phyloP scores from a whole-genome alignment of 2,113 vertebrate genomes.

The Aegithalos caudatus region DNA sequence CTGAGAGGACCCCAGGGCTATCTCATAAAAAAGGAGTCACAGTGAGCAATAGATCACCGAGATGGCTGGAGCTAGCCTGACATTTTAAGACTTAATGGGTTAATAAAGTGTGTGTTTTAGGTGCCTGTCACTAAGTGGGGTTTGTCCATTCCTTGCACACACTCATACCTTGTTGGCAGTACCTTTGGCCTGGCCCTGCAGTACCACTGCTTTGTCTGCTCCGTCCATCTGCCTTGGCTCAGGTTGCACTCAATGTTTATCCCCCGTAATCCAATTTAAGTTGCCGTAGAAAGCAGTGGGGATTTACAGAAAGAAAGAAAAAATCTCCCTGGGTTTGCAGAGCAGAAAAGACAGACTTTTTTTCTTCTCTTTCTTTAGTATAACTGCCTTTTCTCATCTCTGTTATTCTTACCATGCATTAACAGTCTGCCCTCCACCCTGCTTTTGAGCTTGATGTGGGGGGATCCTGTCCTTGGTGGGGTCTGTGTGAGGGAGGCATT shows the following conservation, averaged over 20 bases:
- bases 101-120: constrained; percentile 51
- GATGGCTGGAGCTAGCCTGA: constrained; percentile 38
- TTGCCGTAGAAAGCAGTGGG: constrained; percentile 35
- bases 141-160: constrained; percentile 37
- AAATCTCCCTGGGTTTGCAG: constrained; percentile 1
- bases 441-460: background rate
- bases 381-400: background rate
- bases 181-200: constrained; percentile 46
- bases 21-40: constrained; percentile 50
- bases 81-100: constrained; percentile 58
- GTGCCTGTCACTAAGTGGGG: constrained; percentile 29
- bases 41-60: background rate
- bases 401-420: background rate
- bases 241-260: constrained; percentile 62
- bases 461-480: background rate
- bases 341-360: background rate
- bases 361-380: background rate
- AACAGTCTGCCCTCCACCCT: background rate
- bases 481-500: background rate
- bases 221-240: constrained; percentile 60
- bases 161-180: constrained; percentile 5
- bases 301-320: constrained; percentile 37
- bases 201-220: constrained; percentile 39
- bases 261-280: constrained; percentile 66
- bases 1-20: constrained; percentile 48